Evolutionary conservation across 2,888 invertebrate genomes (phyloP), one percentile per base, ranked within the genome.

Genomic region (Lysandra coridon): DNA sequence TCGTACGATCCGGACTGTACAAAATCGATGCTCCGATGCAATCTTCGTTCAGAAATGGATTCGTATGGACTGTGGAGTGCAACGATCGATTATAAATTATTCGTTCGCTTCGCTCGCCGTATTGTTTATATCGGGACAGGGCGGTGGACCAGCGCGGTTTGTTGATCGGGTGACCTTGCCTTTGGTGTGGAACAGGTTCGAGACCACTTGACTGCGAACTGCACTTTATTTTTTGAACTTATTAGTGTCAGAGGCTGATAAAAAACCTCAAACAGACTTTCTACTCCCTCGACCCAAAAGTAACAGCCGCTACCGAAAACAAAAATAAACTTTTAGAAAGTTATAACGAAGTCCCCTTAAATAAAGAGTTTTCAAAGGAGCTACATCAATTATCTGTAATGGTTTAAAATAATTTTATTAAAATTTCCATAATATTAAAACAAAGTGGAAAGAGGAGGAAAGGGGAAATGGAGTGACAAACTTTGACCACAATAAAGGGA

Each of bases 161-260:
- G 76, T 76, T 76, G 76, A 80, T 80, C 73, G 80, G 80, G 80
- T 81, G 84, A 83, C 84, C 84, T 84, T 84, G 83, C 81, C 81
- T 80, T 81, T 81, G 80, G 79, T 78, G 75, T 82, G 82, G 85
- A 87, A 86, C 86, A 84, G 83, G 86, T 87, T 86, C 85, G 83
- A 84, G 81, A 69, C 69, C 83, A 85, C 84, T 84, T 83, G 83
- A 83, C 84, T 83, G 85, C 83, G 81, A 82, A 81, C 83, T 84
- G 82, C 83, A 83, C 83, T 86, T 87, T 88, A 87, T 87, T 88
- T 87, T 84, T 86, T 82, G 84, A 75, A 60, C 81, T 77, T 81
- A 40, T 79, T 64, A 75, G 75, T 53, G 30, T 75, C 75, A 49
- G 44, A 74, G 23, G 44, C 69, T 33, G 74, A 74, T 74, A 74